Percentiles rank a stretch among this genome's conserved stretches.
phyloP scores from a whole-genome alignment of 2,113 vertebrate genomes.

The Dolichallabes microphthalmus region DNA sequence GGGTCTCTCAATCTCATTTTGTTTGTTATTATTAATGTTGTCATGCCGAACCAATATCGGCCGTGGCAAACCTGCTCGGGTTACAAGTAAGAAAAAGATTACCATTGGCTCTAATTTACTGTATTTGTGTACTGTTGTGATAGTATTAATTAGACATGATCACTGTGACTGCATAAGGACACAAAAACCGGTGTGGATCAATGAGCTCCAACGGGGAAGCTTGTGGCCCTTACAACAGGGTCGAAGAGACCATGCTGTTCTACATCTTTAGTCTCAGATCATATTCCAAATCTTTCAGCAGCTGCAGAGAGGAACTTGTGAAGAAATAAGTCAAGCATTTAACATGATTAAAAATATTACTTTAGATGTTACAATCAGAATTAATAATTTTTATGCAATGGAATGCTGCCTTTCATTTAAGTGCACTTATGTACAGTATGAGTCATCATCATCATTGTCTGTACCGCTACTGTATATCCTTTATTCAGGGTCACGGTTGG shows the following conservation, averaged over 20 bases:
- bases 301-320: background rate
- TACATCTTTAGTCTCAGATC: background rate
- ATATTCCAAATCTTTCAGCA: background rate
- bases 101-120: background rate
- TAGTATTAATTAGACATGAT: slow-evolving; percentile 2
- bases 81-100: too few species aligned
- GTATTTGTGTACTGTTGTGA: background rate
- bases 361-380: background rate
- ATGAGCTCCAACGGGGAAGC: background rate
- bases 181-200: background rate
- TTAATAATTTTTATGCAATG: background rate
- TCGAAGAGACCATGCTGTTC: background rate
- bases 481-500: too few species aligned
- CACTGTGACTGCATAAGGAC: background rate
- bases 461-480: too few species aligned
- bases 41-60: background rate
- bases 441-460: background rate
- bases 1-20: background rate
- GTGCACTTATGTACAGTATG: background rate
- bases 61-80: background rate
- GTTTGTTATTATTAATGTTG: background rate
- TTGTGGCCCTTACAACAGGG: slow-evolving; percentile 16
- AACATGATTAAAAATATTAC: background rate
- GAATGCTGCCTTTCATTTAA: background rate
- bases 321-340: background rate